Conservation (phyloP, 2,797 vertebrate species). For the Malacoctenus gilli region DNA sequence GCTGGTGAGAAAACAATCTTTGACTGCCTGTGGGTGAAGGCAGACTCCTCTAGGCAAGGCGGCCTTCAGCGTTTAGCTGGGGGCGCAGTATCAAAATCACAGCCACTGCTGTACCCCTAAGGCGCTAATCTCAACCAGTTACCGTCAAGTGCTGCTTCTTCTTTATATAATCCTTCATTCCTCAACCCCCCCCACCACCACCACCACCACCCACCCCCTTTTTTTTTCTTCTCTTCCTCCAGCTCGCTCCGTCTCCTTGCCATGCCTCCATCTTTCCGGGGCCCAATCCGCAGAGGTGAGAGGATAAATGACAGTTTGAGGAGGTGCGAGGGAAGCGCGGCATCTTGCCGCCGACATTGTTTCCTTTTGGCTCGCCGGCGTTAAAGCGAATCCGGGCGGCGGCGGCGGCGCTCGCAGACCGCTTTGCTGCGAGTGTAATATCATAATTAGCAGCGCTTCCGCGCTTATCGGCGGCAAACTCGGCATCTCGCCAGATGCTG, state of each 20-base stretch:
- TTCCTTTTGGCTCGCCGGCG: constrained; percentile 17
- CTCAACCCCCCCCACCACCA: no score
- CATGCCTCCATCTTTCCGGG: constrained; percentile 58
- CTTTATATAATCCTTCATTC: constrained; percentile 79
- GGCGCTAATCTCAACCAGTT: constrained; percentile 83
- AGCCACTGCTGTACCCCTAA: constrained; percentile 83
- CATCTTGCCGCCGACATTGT: constrained; percentile 62
- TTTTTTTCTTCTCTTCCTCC: constrained; percentile 44
- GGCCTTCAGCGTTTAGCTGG: constrained; percentile 84
- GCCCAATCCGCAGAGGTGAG: constrained; percentile 75
- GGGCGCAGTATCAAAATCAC: constrained; percentile 82
- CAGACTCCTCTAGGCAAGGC: constrained; percentile 80
- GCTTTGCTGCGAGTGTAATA: constrained; percentile 44
- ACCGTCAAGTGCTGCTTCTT: constrained; percentile 81
- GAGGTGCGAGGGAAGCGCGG: constrained; percentile 58
- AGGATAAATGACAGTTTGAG: constrained; percentile 75
- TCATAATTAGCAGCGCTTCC: constrained; percentile 67
- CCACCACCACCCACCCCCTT: no score
- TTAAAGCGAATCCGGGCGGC: constrained; percentile 44
- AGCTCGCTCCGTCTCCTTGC: constrained; percentile 62
- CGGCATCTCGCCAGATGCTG: constrained; percentile 64
- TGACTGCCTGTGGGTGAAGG: constrained; percentile 82
- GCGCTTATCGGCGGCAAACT: constrained; percentile 37
- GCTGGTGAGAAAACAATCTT: constrained; percentile 79
- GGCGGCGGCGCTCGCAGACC: constrained; percentile 15